phyloP scores from a whole-genome alignment of 64 coral and sea anemone species.

The Astreopora myriophthalma region DNA sequence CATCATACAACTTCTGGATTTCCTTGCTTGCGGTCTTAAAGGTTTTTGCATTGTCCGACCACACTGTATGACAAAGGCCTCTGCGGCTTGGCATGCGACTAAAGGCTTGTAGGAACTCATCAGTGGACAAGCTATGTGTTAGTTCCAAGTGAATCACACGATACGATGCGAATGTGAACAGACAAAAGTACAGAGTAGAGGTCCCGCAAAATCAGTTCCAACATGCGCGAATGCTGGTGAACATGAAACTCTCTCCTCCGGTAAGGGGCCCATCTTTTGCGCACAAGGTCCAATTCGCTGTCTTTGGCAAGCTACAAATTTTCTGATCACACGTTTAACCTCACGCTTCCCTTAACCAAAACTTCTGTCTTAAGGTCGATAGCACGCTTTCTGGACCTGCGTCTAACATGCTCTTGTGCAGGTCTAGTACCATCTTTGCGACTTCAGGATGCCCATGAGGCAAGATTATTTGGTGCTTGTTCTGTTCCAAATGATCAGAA shows the following conservation, averaged over 20 bases:
- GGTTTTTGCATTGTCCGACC: background rate
- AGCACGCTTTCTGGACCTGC: no score
- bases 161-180: conserved; percentile 33
- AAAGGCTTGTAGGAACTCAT: conserved; percentile 46
- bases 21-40: no score
- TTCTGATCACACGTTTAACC: conserved; percentile 21
- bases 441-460: no score
- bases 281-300: background rate
- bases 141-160: conserved; percentile 64
- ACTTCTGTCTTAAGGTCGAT: no score
- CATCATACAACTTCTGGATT: conserved; percentile 20
- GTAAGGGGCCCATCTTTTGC: conserved; percentile 43
- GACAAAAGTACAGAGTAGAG: conserved; percentile 33
- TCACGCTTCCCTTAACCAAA: conserved; percentile 27
- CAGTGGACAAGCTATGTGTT: conserved; percentile 7
- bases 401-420: no score
- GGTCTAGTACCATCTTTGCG: no score
- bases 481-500: background rate
- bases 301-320: background rate
- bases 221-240: background rate
- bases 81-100: conserved; percentile 39
- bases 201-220: conserved; percentile 12
- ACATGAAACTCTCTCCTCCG: background rate
- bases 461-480: no score
- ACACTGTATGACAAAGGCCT: conserved; percentile 21